Conservation (phyloP, 2,113 vertebrate species). For the Micromys minutus region DNA sequence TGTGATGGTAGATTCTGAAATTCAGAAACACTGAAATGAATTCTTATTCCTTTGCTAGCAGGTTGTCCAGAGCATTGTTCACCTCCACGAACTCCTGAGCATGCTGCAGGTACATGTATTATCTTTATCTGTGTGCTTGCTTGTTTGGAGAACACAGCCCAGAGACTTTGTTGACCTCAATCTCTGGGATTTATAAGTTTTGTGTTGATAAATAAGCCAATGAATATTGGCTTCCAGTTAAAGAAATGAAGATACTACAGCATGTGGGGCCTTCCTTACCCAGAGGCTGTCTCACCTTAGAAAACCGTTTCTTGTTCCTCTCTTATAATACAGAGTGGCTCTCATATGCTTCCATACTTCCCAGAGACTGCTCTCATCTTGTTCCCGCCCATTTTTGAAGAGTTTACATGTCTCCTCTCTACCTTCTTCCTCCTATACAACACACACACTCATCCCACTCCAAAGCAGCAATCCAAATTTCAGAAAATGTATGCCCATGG, state of each 20-base stretch:
- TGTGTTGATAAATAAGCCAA: not conserved
- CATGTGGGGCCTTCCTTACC: not conserved
- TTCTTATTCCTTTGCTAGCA: constrained; percentile 84
- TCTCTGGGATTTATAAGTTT: not conserved
- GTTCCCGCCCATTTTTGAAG: not conserved
- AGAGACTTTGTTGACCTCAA: not conserved
- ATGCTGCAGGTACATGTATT: constrained; percentile 89
- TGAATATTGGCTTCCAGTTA: not conserved
- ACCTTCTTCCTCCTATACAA: not conserved
- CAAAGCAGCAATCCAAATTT: not conserved
- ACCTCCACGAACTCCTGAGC: constrained; percentile 92
- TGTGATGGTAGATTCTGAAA: not conserved
- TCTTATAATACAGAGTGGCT: not conserved
- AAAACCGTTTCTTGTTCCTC: not conserved
- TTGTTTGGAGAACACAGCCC: not conserved
- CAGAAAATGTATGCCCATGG: not conserved
- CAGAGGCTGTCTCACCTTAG: not conserved
- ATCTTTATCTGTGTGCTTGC: not conserved
- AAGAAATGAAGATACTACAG: not conserved
- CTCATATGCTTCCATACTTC: not conserved
- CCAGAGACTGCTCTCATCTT: not conserved
- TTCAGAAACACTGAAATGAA: not conserved
- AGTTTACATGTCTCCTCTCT: not conserved
- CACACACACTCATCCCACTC: not conserved
- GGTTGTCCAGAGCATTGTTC: constrained; percentile 91